phyloP scores from a whole-genome alignment of 1,140 invertebrate species.

The Ips nitidus region DNA sequence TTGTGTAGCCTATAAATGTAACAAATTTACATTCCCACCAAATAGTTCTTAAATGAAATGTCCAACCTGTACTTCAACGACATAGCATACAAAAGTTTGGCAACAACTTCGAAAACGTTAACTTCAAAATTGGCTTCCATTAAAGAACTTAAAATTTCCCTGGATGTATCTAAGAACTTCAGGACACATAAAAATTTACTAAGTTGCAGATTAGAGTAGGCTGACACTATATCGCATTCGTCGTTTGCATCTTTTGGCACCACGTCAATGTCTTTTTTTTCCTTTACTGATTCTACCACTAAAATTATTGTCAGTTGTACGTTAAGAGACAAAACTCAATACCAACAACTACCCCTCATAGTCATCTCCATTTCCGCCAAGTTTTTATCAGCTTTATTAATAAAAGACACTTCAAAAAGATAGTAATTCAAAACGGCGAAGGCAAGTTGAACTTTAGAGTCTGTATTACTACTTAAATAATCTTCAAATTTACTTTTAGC shows the following conservation, averaged over 20 bases:
- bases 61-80: conserved; percentile 12
- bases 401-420: not conserved
- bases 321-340: not conserved
- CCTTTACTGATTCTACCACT: conserved; percentile 15
- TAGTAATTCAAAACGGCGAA: conserved; percentile 15
- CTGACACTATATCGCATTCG: conserved; percentile 36
- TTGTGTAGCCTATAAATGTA: conserved; percentile 24
- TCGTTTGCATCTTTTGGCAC: conserved; percentile 35
- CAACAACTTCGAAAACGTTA: not conserved
- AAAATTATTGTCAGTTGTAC: not conserved
- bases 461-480: too few species aligned
- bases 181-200: conserved; percentile 21
- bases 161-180: conserved; percentile 20
- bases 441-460: not conserved
- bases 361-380: conserved; percentile 23
- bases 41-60: not conserved
- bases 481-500: not conserved
- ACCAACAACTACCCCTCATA: not conserved
- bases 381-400: conserved; percentile 13
- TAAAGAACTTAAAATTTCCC: not conserved
- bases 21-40: not conserved
- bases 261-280: conserved; percentile 6
- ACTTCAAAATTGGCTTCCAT: not conserved
- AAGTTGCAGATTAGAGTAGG: conserved; percentile 31
- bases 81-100: conserved; percentile 8